Evolutionary conservation across 2,113 vertebrate genomes (phyloP), one percentile per base, ranked within the genome.

Genomic region (Dermatemys mawii): DNA sequence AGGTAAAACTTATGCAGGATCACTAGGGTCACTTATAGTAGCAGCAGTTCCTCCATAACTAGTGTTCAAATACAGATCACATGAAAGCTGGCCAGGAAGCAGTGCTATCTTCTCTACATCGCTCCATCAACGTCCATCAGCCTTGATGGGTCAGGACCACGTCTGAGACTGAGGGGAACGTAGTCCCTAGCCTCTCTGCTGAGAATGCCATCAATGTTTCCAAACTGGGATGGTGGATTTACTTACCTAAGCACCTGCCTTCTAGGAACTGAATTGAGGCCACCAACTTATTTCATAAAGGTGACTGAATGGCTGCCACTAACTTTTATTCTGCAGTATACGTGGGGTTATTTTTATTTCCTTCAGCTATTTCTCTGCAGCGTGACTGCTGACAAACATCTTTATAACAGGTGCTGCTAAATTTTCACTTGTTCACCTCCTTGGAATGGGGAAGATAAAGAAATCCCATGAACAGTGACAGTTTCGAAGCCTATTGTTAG

Each of bases 361-460:
- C 67, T 94, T 95, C 55, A 88, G 92, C 53, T 84, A 41, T 78
- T 63, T 81, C n/a, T 67, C 81, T 60, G 50, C 70, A 79, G 76
- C 0, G 0, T 91, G 81, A 60, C 50, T 91, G 76, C 85, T 46
- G 13, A 80, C 63, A 70, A 87, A 76, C 53, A 54, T 86, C 79
- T 95, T 88, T 44, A 83, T 86, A 82, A 91, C 83, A 89, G 86
- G n/a, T 54, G 54, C 79, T 86, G 51, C 86, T 93, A 41, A 79
- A 83, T 88, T 92, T 95, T 88, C 82, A 12, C 91, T 95, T 32
- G 1, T 67, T 84, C 83, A 46, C 41, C 83, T 97, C 2, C 53
- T 82, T 88, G 79, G n/a, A 79, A 90, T 91, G 86, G 92, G 81
- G n/a, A 53, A 85, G 87, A 86, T 85, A 4, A 94, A 95, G 95